Evolutionary conservation across 2,797 vertebrate genomes (phyloP).

Genomic region (Bufotes viridis): DNA sequence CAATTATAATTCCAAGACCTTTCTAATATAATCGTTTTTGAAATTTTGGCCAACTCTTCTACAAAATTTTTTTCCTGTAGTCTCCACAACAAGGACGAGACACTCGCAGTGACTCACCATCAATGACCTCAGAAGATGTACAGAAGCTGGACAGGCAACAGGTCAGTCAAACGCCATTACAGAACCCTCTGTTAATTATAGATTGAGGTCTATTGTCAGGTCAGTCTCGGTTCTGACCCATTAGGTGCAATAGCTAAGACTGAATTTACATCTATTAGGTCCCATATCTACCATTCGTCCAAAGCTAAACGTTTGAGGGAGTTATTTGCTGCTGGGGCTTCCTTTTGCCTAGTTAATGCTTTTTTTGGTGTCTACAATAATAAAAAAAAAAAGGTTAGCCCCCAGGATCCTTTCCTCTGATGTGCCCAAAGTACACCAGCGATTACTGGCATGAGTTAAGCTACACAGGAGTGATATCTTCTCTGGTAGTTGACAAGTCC

Average conservation of each 20-base stretch:
- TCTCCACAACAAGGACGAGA: slow-evolving; percentile 13
- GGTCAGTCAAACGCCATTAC: slow-evolving; percentile 1
- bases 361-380: too few relatives aligned
- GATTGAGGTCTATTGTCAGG: background rate
- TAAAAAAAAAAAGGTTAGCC: background rate
- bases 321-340: background rate
- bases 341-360: background rate
- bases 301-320: background rate
- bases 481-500: background rate
- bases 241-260: background rate
- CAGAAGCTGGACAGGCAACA: slow-evolving; percentile 62
- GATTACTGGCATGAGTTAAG: background rate
- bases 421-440: background rate
- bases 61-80: background rate
- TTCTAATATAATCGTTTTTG: background rate
- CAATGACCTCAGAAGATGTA: slow-evolving; percentile 39
- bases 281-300: too few relatives aligned
- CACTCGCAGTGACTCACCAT: slow-evolving; percentile 36
- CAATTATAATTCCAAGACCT: background rate
- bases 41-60: background rate
- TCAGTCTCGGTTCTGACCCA: background rate
- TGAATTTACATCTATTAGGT: too few relatives aligned
- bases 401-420: background rate
- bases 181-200: background rate
- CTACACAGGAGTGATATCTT: background rate